phyloP scores from a whole-genome alignment of 2,113 vertebrate species.

The Apteryx mantelli region DNA sequence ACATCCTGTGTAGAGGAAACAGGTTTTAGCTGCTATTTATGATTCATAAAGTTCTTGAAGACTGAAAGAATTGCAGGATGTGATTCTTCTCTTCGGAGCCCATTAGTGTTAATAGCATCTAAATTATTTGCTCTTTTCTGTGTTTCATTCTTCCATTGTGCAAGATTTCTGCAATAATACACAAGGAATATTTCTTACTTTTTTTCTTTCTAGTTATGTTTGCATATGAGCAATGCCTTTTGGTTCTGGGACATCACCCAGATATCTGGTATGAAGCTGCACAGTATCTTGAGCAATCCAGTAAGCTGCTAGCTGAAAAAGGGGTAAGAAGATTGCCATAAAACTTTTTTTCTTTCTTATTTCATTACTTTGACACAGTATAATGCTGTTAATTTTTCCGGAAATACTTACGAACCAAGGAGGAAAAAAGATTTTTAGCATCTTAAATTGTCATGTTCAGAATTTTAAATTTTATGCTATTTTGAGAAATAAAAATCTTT shows the following conservation, averaged over 20 bases:
- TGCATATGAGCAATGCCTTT: conserved; percentile 97
- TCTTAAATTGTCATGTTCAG: neutral
- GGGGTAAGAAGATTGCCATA: conserved; percentile 81
- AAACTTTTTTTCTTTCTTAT: neutral
- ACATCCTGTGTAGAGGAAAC: neutral
- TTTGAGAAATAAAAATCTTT: neutral
- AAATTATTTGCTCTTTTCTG: neutral
- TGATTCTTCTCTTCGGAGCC: neutral
- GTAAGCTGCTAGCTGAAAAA: conserved; percentile 97
- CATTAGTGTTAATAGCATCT: neutral
- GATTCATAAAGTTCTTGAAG: neutral
- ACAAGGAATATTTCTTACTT: neutral
- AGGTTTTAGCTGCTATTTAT: neutral
- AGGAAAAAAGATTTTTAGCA: neutral
- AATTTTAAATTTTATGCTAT: neutral
- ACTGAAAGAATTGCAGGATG: neutral
- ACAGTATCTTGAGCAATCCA: conserved; percentile 98
- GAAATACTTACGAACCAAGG: neutral
- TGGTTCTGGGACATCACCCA: conserved; percentile 97
- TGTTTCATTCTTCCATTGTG: neutral
- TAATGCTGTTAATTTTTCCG: neutral
- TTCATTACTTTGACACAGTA: neutral
- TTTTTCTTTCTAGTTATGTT: conserved; percentile 90
- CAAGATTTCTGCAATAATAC: neutral
- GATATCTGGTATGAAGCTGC: conserved; percentile 99